These are phyloP conservation scores for Pterostichus madidus DNA, from an alignment of 2,888 invertebrate species.

Conservation along the genomic window DNA sequence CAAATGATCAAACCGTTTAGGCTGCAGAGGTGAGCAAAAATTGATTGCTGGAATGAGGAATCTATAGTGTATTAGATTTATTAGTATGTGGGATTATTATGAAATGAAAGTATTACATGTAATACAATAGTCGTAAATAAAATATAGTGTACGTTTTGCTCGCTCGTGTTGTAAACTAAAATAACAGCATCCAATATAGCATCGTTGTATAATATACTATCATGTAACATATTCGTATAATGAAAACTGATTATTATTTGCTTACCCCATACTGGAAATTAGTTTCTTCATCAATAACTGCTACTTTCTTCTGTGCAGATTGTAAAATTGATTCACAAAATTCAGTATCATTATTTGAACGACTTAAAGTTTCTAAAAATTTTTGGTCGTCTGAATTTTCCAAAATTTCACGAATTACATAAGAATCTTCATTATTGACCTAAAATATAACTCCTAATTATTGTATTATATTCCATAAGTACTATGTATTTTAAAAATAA, in stretches of 20 bases:
- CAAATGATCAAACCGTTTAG: no score
- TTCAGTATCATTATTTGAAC: slow-evolving; percentile 21
- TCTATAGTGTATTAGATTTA: no score
- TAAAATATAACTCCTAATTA: slow-evolving; percentile 4
- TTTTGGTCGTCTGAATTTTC: slow-evolving; percentile 35
- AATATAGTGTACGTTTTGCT: no score
- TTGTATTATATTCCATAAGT: neutral
- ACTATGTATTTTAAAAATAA: neutral
- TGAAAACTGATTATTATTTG: neutral
- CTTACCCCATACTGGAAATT: slow-evolving; percentile 49
- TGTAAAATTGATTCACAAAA: slow-evolving; percentile 39
- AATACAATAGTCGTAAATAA: no score
- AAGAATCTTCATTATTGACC: slow-evolving; percentile 48
- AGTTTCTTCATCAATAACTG: slow-evolving; percentile 62
- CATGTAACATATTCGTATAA: neutral
- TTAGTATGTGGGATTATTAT: no score
- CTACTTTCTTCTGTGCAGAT: slow-evolving; percentile 13
- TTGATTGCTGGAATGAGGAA: no score
- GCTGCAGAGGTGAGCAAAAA: no score
- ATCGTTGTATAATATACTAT: no score
- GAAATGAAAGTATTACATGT: no score
- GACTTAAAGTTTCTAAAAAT: slow-evolving; percentile 46
- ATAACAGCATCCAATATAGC: no score
- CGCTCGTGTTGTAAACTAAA: no score
- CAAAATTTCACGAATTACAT: slow-evolving; percentile 41